Base-by-base conservation (phyloP, 2,888 invertebrate genomes). In the Tetropium fuscum region DNA sequence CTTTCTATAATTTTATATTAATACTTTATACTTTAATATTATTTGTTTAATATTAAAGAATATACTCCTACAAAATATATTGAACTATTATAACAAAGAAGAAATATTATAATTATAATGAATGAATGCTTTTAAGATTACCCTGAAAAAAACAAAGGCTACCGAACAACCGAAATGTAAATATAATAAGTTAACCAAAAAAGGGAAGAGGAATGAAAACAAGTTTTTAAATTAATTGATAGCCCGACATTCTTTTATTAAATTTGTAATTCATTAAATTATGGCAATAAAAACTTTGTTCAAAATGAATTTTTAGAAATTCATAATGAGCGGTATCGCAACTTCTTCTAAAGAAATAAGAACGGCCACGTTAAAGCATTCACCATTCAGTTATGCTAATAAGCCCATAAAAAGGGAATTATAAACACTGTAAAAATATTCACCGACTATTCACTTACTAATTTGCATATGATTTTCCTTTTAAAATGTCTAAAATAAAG, bases 361-460 rank as follows among this genome's bases (percentile, higher is more conserved):
- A 74, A 72, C 72, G 66, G 68, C 68, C 70, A 67, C 70, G 68
- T 69, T 71, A 70, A 70, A 69, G 68, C 69, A 71, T 74, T 71
- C 63, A 67, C 74, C 74, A 74, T 78, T 77, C 80, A 75, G 75
- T 78, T 79, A 81, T 81, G 80, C 77, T 79, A 81, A 81, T 80
- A 63, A 75, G 74, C 65, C 74, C 74, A 77, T 80, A 80, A 80
- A 80, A 80, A 80, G 76, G 76, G 76, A 80, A 81, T 81, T 80
- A 81, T 80, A 80, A 81, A 81, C 81, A 80, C 79, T 79, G 80
- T 78, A 77, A 80, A 81, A 81, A 81, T 81, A 81, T 81, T 80
- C 81, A 78, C 78, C 79, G 78, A 74, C 78, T 76, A 79, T 72
- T 78, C 78, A 76, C 76, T 74, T 73, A 68, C 75, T 78, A 78